Evolutionary conservation across 1,140 invertebrate species (phyloP).

Genomic region (Anthonomus grandis): DNA sequence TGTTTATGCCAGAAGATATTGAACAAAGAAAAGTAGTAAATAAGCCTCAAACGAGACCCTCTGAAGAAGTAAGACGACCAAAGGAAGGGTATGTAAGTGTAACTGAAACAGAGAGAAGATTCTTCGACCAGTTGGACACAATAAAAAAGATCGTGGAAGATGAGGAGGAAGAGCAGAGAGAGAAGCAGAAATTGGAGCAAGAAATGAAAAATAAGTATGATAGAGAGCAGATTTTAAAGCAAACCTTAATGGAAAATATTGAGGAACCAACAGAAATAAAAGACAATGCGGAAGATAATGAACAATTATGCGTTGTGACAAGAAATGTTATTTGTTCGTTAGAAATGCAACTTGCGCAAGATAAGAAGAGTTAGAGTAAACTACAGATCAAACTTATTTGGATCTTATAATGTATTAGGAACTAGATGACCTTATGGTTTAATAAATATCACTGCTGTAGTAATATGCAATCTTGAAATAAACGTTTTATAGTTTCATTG

Average conservation of each 20-base stretch:
- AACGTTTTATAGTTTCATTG: no score
- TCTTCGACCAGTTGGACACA: constrained; percentile 6
- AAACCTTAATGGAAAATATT: background rate
- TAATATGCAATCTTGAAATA: no score
- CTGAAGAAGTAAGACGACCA: constrained; percentile 5
- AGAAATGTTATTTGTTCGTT: constrained; percentile 35
- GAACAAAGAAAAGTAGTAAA: constrained; percentile 7
- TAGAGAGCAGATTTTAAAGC: background rate
- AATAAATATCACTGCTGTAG: no score
- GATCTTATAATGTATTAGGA: no score
- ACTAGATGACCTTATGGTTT: no score
- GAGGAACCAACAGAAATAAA: constrained; percentile 3
- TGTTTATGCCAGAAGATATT: constrained; percentile 19
- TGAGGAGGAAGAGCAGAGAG: constrained; percentile 9
- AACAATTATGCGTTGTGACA: constrained; percentile 17
- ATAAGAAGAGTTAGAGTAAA: no score
- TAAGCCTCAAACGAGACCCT: background rate
- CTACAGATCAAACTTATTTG: no score
- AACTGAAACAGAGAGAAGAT: constrained; percentile 7
- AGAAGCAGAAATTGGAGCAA: background rate
- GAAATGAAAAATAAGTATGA: background rate
- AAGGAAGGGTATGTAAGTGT: background rate
- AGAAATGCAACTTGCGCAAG: constrained; percentile 42
- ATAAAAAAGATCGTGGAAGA: constrained; percentile 18
- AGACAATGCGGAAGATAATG: constrained; percentile 16